Percentiles rank a stretch among this genome's conserved stretches.
These are phyloP conservation scores for Hafferia zeledoni DNA, from an alignment of 2,797 vertebrate genomes.

Conservation along the genomic window DNA sequence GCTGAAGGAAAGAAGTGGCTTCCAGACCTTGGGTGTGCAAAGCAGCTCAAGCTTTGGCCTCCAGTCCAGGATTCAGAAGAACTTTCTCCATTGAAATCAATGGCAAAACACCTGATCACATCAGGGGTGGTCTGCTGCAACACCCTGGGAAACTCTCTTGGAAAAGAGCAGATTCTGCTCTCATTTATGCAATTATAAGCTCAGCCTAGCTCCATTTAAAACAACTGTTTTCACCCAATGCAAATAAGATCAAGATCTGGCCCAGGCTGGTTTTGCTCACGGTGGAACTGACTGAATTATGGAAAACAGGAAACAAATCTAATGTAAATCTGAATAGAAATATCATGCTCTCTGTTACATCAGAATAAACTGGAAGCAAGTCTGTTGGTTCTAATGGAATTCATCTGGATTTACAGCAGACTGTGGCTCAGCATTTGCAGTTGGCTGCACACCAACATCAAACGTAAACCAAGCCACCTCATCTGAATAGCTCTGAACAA, in stretches of 20 bases:
- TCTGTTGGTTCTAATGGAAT: constrained; percentile 40
- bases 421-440: constrained; percentile 53
- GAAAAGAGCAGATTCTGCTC: neutral
- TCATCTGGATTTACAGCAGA: constrained; percentile 52
- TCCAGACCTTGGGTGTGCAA: neutral
- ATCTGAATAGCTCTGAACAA: constrained; percentile 38
- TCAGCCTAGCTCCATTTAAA: neutral
- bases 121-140: neutral
- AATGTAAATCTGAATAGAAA: constrained; percentile 61
- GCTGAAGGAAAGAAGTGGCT: neutral
- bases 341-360: constrained; percentile 28
- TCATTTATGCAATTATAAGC: constrained; percentile 17
- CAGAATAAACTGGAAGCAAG: constrained; percentile 54
- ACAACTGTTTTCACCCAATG: constrained; percentile 38
- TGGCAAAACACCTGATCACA: neutral
- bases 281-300: constrained; percentile 37
- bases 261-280: constrained; percentile 13
- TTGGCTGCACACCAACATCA: neutral
- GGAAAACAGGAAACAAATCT: constrained; percentile 60
- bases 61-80: neutral
- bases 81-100: neutral
- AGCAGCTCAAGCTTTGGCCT: neutral
- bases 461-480: constrained; percentile 16
- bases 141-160: neutral
- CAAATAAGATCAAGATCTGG: constrained; percentile 54